phyloP scores from a whole-genome alignment of 2,113 vertebrate genomes.

The Burhinus bistriatus region DNA sequence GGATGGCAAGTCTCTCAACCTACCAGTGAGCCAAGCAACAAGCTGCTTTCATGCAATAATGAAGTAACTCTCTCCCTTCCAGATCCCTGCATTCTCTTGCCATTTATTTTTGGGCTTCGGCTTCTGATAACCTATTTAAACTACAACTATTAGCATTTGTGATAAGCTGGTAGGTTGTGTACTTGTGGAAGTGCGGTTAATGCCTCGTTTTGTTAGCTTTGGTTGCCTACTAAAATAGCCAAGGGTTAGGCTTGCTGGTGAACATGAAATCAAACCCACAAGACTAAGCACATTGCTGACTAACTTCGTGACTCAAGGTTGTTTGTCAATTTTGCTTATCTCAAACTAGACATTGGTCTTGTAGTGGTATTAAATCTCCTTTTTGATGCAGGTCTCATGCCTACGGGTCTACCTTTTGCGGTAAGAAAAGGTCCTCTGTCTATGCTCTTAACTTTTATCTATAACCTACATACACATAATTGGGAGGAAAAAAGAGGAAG shows the following conservation, averaged over 20 bases:
- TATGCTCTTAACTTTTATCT: background rate
- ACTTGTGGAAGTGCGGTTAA: background rate
- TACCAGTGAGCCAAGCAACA: background rate
- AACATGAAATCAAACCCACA: background rate
- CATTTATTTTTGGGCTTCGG: background rate
- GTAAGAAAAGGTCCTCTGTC: background rate
- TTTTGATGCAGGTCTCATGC: background rate
- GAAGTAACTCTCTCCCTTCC: background rate
- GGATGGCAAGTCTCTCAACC: background rate
- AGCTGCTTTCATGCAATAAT: background rate
- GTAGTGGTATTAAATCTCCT: background rate
- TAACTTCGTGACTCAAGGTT: background rate
- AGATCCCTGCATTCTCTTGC: background rate
- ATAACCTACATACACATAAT: background rate
- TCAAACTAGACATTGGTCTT: background rate
- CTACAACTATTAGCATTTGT: background rate
- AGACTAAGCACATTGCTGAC: background rate
- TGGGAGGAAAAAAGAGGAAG: accelerated
- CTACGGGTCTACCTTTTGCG: accelerated
- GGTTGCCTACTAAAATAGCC: background rate
- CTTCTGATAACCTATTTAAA: background rate
- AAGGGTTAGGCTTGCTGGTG: background rate
- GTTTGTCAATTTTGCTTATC: background rate
- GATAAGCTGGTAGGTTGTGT: background rate
- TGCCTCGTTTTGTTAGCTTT: background rate